A percentile compares a stretch with the other conserved stretches of the same genome.
phyloP scores from a whole-genome alignment of 2,797 vertebrate genomes.

The Takifugu ocellatus region DNA sequence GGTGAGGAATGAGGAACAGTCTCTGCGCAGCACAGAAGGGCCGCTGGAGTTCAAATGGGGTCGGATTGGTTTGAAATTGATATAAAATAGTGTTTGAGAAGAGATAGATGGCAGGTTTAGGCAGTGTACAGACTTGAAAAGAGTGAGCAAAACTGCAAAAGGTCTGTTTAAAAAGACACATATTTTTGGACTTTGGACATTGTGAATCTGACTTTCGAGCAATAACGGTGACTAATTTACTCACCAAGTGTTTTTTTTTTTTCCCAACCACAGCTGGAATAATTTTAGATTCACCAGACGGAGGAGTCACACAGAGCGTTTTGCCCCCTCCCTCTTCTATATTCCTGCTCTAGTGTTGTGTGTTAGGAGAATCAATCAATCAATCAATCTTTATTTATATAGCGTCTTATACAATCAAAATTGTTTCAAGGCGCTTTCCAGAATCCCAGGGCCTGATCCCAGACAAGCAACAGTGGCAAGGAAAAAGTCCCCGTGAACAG shows the following conservation, averaged over 20 bases:
- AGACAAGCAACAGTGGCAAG: no score
- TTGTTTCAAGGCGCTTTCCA: no score
- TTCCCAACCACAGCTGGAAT: neutral
- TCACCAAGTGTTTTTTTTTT: neutral
- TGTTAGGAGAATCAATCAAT: no score
- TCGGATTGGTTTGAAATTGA: slow-evolving; percentile 5
- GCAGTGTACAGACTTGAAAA: slow-evolving; percentile 7
- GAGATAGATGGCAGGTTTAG: neutral
- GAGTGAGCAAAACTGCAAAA: slow-evolving; percentile 5
- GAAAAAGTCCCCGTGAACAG: no score
- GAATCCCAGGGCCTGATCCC: no score
- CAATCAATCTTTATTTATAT: no score
- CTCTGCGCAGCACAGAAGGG: neutral
- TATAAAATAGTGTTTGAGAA: slow-evolving; percentile 3
- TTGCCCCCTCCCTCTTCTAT: neutral
- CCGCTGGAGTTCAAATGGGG: slow-evolving; percentile 20
- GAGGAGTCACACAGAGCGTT: slow-evolving; percentile 6
- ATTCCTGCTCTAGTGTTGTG: slow-evolving; percentile 5
- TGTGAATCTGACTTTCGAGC: slow-evolving; percentile 9
- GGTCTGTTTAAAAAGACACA: neutral
- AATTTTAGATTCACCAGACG: slow-evolving; percentile 4
- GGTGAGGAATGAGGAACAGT: slow-evolving; percentile 31
- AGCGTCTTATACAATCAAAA: no score
- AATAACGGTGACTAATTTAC: slow-evolving; percentile 4
- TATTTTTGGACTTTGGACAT: slow-evolving; percentile 10